These are phyloP conservation scores for Papilio glaucus DNA, from an alignment of 1,140 invertebrate species.

Conservation along the genomic window DNA sequence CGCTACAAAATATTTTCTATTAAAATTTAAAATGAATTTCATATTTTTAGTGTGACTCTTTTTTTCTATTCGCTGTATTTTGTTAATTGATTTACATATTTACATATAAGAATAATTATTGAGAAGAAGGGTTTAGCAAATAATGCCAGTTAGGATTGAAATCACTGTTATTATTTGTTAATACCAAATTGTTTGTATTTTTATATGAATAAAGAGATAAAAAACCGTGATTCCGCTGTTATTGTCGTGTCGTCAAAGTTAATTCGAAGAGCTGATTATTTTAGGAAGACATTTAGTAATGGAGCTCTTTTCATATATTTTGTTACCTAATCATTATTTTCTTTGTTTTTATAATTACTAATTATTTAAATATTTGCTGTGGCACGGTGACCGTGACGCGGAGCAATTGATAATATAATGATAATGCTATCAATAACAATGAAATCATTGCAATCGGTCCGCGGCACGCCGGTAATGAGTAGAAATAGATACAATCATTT, in stretches of 20 bases:
- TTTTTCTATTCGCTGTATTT: neutral
- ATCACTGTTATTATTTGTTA: too few relatives aligned
- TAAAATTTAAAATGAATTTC: constrained; percentile 12
- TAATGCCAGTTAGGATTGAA: too few relatives aligned
- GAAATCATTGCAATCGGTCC: constrained; percentile 52
- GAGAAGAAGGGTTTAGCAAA: too few relatives aligned
- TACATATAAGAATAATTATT: too few relatives aligned
- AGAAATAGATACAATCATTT: constrained; percentile 38
- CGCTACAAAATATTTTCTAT: constrained; percentile 17
- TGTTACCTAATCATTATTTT: too few relatives aligned
- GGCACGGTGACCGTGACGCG: constrained; percentile 15
- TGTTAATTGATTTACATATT: neutral
- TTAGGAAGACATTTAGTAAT: too few relatives aligned
- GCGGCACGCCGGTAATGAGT: constrained; percentile 47
- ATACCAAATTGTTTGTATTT: too few relatives aligned
- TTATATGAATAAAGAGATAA: too few relatives aligned
- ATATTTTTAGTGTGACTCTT: neutral
- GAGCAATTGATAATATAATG: constrained; percentile 27
- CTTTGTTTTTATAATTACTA: constrained; percentile 23
- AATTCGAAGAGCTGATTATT: too few relatives aligned
- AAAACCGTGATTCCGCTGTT: too few relatives aligned
- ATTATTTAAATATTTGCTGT: constrained; percentile 31
- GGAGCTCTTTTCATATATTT: too few relatives aligned
- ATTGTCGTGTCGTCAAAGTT: too few relatives aligned
- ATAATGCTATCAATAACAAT: constrained; percentile 45